A percentile compares a stretch with the other conserved stretches of the same genome.
phyloP scores from a whole-genome alignment of 1,140 invertebrate species.

The Lepidurus packardi region DNA sequence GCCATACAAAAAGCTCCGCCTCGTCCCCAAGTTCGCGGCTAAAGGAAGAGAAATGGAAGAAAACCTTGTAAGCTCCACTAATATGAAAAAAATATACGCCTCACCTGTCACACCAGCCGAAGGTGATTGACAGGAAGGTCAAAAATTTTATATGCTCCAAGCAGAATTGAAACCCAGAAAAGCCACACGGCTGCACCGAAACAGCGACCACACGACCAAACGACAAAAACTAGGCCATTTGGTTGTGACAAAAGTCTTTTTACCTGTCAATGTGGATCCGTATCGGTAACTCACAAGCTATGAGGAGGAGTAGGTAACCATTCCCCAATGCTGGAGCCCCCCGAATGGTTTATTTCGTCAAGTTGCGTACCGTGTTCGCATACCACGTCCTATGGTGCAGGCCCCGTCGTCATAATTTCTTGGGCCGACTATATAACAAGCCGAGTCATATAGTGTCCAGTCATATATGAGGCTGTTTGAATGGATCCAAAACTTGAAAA shows the following conservation, averaged over 20 bases:
- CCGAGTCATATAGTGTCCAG: constrained; percentile 5
- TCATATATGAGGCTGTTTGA: neutral
- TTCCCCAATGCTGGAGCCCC: neutral
- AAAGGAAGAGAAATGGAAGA: neutral
- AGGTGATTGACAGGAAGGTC: neutral
- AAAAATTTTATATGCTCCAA: no score
- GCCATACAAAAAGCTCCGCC: no score
- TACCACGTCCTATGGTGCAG: neutral
- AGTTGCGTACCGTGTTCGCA: neutral
- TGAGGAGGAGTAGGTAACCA: neutral
- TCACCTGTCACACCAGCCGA: neutral
- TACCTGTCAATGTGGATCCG: constrained; percentile 1
- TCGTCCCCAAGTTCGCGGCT: no score
- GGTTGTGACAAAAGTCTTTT: constrained; percentile 10
- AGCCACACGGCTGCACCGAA: no score
- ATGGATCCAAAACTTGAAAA: neutral
- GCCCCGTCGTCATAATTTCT: neutral
- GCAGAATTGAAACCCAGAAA: no score
- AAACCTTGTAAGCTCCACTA: neutral
- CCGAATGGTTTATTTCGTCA: neutral
- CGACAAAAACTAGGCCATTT: neutral
- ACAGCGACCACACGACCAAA: neutral
- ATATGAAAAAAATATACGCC: neutral
- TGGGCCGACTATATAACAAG: neutral
- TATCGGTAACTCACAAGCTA: constrained; percentile 6